Evolutionary conservation across 2,113 vertebrate species (phyloP).

Genomic region (Elachura formosa): DNA sequence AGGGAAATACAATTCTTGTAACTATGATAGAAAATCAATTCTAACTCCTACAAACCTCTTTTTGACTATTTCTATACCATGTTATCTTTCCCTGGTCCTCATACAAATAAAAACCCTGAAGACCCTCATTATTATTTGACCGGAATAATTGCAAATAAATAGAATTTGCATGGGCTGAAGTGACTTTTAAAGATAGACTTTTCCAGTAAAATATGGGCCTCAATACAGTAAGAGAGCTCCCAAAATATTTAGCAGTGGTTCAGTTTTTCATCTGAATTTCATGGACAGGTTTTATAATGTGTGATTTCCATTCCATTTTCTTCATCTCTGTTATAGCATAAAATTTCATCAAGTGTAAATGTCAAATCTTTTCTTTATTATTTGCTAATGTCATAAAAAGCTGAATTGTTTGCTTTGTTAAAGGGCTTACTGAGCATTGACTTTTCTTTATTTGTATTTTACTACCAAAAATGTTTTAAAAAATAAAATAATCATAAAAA

Average conservation of each 20-base stretch:
- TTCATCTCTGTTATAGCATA: constrained; percentile 78
- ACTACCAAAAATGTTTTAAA: constrained; percentile 72
- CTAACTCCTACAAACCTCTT: not conserved
- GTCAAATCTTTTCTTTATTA: constrained; percentile 82
- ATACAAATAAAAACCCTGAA: not conserved
- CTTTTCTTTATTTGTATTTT: constrained; percentile 82
- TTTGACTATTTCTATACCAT: not conserved
- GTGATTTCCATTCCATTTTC: constrained; percentile 75
- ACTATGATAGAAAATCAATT: not conserved
- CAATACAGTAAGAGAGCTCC: not conserved
- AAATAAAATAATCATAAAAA: constrained; percentile 73
- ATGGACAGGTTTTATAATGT: constrained; percentile 67
- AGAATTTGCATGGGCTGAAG: not conserved
- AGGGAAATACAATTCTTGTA: not conserved
- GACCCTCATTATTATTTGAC: not conserved
- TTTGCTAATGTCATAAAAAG: constrained; percentile 83
- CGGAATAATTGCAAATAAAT: not conserved
- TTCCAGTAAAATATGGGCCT: not conserved
- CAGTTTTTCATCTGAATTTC: constrained; percentile 57
- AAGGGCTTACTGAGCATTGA: constrained; percentile 76
- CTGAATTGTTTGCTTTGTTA: constrained; percentile 80
- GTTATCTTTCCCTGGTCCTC: not conserved
- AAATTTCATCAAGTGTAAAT: constrained; percentile 85
- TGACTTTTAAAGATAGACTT: not conserved
- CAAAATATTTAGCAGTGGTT: constrained; percentile 27